These are phyloP conservation scores for Henricia sp. DNA, from an alignment of 53 echinoderm and acorn worm species.

Conservation along the genomic window DNA sequence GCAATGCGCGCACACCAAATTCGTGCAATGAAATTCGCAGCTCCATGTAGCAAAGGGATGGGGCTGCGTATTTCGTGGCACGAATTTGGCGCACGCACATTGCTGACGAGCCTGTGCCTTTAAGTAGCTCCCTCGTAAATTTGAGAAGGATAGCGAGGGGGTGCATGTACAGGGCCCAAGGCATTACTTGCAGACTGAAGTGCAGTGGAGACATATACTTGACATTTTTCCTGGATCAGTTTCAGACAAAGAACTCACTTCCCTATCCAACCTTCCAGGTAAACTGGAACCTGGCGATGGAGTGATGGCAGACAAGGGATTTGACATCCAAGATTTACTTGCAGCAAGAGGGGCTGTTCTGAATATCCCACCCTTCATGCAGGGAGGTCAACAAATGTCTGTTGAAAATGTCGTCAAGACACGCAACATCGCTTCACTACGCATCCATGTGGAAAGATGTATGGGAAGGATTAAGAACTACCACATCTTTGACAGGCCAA, in stretches of 20 bases:
- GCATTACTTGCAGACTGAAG: no score
- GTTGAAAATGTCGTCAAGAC: conserved; percentile 17
- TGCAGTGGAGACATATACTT: no score
- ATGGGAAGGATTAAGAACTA: conserved; percentile 32
- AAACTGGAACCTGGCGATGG: conserved; percentile 13
- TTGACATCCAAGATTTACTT: conserved; percentile 16
- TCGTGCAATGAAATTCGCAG: not conserved
- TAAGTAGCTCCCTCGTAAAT: not conserved
- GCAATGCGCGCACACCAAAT: no score
- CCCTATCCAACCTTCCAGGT: not conserved
- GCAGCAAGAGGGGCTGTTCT: conserved; percentile 13
- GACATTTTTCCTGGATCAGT: not conserved
- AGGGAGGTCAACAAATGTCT: conserved; percentile 23
- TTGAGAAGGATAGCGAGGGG: not conserved
- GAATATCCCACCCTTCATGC: conserved; percentile 13
- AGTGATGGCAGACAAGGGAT: conserved; percentile 21
- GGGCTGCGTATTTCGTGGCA: not conserved
- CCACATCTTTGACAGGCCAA: conserved; percentile 25
- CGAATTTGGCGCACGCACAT: not conserved
- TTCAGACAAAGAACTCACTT: conserved; percentile 17
- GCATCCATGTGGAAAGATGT: conserved; percentile 22
- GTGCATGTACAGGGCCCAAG: no score
- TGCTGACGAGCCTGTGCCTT: not conserved
- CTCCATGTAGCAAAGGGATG: not conserved
- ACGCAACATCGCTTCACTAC: conserved; percentile 3